Percentiles rank a stretch among this genome's conserved stretches.
These are phyloP conservation scores for Baryphthengus martii DNA, from an alignment of 2,113 vertebrate species.

Conservation along the genomic window DNA sequence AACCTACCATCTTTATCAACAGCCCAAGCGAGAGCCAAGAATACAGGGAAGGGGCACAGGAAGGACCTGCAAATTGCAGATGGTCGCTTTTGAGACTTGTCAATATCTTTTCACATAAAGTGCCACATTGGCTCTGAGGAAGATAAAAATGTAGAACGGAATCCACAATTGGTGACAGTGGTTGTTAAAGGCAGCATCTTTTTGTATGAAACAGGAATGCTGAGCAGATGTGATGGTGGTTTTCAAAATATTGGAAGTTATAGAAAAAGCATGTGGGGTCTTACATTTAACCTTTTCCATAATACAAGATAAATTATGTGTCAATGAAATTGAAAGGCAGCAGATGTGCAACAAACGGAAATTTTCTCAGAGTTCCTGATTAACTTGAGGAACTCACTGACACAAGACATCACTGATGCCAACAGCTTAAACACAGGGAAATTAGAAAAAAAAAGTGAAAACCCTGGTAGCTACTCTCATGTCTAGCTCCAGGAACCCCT, in stretches of 20 bases:
- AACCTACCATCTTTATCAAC: conserved; percentile 4
- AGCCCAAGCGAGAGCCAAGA: neutral
- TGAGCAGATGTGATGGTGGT: neutral
- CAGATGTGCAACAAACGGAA: neutral
- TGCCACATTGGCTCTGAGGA: neutral
- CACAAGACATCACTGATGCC: neutral
- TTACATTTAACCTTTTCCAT: neutral
- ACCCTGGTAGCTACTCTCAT: neutral
- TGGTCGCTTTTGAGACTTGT: neutral
- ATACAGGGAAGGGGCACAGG: neutral
- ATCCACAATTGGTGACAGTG: neutral
- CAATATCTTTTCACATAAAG: neutral
- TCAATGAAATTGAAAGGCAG: neutral
- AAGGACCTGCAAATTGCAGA: neutral
- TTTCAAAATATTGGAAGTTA: neutral
- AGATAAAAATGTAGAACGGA: neutral
- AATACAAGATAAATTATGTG: neutral
- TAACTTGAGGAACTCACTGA: neutral
- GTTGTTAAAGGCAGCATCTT: neutral
- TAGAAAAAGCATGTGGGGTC: neutral
- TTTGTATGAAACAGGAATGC: neutral
- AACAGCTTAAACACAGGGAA: neutral
- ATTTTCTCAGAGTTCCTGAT: neutral
- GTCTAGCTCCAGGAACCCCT: neutral
- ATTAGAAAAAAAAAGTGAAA: neutral